Base-by-base conservation (phyloP, 2,888 invertebrate species). In the Pollenia amentaria region DNA sequence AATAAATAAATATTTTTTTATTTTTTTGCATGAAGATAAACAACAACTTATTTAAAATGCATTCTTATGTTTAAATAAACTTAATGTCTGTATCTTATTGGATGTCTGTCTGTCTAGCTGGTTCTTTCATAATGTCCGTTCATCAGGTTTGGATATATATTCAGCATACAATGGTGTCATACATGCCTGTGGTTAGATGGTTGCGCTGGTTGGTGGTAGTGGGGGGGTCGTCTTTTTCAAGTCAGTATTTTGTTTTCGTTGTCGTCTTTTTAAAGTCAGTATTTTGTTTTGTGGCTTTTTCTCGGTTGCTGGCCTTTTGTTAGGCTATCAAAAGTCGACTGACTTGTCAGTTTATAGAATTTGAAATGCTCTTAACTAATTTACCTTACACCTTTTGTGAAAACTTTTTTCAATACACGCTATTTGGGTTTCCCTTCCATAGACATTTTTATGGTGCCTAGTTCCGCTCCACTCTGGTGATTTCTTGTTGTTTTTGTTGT, bases 41-140 rank as follows among this genome's bases (percentile, higher is more conserved):
- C 70, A 84, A 84, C 79, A 79, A 84, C 84, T 79, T 79, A 84
- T 46, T 84, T 84, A 80, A 84, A 79, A 84, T 84, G 75, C 69
- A 75, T 84, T 70, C 70, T 75, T 80, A 57, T 69, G 75, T 69
- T 76, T 70, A 80, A 79, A 69, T 70, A 69, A 69, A 62, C 44
- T 76, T 69, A 76, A 83, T 76, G 82, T 76, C 69, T 76, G 76
- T 83, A 76, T 83, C 62, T 62, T 16, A 8, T 67, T 65, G 57
- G 38, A 48, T 55, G 11, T 46, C 53, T 53, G 16, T 51, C 10
- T 55, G 70, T 67, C 42, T 46, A 38, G 48, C 55, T 7, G 14
- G 51, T 69, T 62, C 21, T 69, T 62, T 60, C 42, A 69, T 76
- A 62, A 69, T 44, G 62, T 51, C 44, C 82, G 62, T 69, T 82